These are phyloP conservation scores for Notarius lentiginosus DNA, from an alignment of 2,113 vertebrate species.

Conservation along the genomic window DNA sequence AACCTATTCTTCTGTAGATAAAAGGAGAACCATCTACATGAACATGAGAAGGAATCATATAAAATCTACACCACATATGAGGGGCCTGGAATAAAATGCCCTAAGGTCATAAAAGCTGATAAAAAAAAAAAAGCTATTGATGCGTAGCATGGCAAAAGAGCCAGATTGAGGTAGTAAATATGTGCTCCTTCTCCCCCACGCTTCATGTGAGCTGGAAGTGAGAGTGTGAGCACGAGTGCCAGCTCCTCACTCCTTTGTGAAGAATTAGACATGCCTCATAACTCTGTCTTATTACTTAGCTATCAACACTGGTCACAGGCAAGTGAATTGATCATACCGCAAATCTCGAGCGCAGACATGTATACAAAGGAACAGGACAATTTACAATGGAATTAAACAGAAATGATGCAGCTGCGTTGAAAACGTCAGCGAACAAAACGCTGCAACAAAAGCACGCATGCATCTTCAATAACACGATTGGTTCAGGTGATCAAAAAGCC, in stretches of 20 bases:
- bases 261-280: slow-evolving; percentile 54
- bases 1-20: neutral
- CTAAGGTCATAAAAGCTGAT: slow-evolving; percentile 45
- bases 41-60: slow-evolving; percentile 32
- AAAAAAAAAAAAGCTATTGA: slow-evolving; percentile 44
- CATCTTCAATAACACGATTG: neutral
- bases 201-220: slow-evolving; percentile 20
- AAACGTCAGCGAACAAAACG: neutral
- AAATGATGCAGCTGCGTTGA: neutral
- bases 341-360: neutral
- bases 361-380: neutral
- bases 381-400: neutral
- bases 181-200: slow-evolving; percentile 44
- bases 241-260: slow-evolving; percentile 42
- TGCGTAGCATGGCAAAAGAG: slow-evolving; percentile 32
- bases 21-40: slow-evolving; percentile 21
- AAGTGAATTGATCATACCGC: slow-evolving; percentile 14
- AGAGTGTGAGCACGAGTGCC: slow-evolving; percentile 15
- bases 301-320: slow-evolving; percentile 37
- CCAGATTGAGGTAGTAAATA: slow-evolving; percentile 54
- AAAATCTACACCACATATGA: slow-evolving; percentile 41
- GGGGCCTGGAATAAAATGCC: slow-evolving; percentile 39
- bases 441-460: neutral
- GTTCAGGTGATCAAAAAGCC: neutral
- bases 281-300: slow-evolving; percentile 47